Evolutionary conservation across 1,140 invertebrate genomes (phyloP).

Genomic region (Ditylenchus dipsaci): DNA sequence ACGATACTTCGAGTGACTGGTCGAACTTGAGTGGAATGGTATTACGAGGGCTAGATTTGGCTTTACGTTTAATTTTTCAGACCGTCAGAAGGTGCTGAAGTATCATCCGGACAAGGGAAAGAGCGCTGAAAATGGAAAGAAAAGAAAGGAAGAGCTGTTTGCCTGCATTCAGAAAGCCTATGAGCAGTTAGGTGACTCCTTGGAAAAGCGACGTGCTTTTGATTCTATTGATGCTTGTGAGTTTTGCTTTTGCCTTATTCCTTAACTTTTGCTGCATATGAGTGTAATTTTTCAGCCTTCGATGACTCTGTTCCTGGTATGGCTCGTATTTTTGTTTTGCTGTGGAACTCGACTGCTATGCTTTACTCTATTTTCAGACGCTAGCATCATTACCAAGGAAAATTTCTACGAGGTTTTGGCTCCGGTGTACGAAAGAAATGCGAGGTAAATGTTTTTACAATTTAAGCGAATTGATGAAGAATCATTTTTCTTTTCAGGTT

Average conservation of each 20-base stretch:
- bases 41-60: no score
- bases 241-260: slow-evolving; percentile 71
- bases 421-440: slow-evolving; percentile 77
- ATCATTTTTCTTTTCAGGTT: slow-evolving; percentile 66
- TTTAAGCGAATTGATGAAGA: background rate
- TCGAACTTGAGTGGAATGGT: no score
- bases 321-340: no score
- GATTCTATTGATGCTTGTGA: slow-evolving; percentile 82
- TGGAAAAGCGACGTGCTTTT: slow-evolving; percentile 76
- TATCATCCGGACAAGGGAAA: slow-evolving; percentile 92
- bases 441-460: slow-evolving; percentile 57
- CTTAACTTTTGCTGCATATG: background rate
- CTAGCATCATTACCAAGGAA: slow-evolving; percentile 60
- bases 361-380: no score
- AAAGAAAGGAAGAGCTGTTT: slow-evolving; percentile 77
- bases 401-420: slow-evolving; percentile 78
- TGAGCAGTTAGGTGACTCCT: slow-evolving; percentile 76
- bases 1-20: no score
- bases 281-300: no score
- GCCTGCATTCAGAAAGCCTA: slow-evolving; percentile 97
- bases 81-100: slow-evolving; percentile 78
- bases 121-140: slow-evolving; percentile 62
- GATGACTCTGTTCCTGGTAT: no score
- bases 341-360: no score
- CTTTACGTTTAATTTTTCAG: slow-evolving; percentile 58